Evolutionary conservation across 1,140 invertebrate species (phyloP).

Genomic region (Drosophila sp.): DNA sequence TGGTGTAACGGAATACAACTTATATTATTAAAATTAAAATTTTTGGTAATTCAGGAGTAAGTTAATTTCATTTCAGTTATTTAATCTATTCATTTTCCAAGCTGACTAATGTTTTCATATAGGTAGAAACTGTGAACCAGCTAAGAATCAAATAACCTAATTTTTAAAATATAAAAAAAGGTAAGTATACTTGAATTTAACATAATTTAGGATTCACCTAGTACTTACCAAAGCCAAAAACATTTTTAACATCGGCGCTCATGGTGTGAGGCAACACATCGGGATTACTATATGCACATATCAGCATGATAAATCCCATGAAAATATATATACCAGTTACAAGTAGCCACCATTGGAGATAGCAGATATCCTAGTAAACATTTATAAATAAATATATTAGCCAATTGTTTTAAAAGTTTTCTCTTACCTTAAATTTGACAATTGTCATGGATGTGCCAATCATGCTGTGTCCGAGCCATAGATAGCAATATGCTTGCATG

Average conservation of each 20-base stretch:
- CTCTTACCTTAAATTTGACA: constrained; percentile 1
- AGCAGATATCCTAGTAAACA: not conserved
- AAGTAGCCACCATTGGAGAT: not conserved
- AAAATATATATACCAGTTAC: not conserved
- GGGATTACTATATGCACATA: not conserved
- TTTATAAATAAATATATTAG: no score
- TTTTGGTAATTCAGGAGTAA: no score
- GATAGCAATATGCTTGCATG: not conserved
- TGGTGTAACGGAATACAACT: no score
- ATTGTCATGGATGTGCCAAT: not conserved
- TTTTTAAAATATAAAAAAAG: not conserved
- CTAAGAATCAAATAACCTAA: not conserved
- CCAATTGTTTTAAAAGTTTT: no score
- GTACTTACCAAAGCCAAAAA: not conserved
- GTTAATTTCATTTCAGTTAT: no score
- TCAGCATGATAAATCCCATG: not conserved
- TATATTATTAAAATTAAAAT: no score
- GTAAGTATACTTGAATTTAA: no score
- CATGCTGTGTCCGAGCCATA: not conserved
- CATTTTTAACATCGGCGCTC: not conserved
- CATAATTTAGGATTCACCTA: not conserved
- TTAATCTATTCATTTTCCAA: not conserved
- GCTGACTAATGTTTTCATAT: not conserved
- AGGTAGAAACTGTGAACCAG: not conserved
- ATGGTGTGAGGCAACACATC: not conserved